A percentile compares a stretch with the other conserved stretches of the same genome.
phyloP scores from a whole-genome alignment of 2,113 vertebrate species.

The Elachura formosa region DNA sequence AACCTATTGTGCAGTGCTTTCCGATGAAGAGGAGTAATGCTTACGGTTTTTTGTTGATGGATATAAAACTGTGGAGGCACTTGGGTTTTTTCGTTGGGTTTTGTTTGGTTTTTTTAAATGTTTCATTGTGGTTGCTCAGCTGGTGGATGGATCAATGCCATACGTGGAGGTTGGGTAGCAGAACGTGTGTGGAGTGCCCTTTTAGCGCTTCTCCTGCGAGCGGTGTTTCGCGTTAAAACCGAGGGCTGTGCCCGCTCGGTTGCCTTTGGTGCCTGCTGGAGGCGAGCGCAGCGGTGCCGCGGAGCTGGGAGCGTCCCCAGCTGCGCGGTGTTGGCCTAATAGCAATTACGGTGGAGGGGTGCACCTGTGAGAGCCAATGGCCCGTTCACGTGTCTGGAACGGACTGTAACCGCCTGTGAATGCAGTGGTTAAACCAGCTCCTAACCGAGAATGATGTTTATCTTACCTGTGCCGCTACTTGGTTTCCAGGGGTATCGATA shows the following conservation, averaged over 20 bases:
- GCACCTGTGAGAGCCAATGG: neutral
- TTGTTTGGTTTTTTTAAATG: neutral
- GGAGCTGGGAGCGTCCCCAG: neutral
- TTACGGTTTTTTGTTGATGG: neutral
- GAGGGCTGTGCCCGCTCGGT: accelerated
- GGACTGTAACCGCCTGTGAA: too few relatives aligned
- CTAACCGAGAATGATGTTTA: accelerated
- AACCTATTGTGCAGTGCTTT: neutral
- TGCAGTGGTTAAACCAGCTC: too few relatives aligned
- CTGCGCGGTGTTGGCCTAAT: neutral
- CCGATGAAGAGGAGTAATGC: neutral
- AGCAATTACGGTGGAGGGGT: neutral
- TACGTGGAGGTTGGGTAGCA: too few relatives aligned
- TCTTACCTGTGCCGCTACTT: neutral
- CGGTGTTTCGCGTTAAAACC: neutral
- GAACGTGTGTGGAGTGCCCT: accelerated
- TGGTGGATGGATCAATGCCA: neutral
- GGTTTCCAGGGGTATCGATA: neutral
- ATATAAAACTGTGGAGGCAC: neutral
- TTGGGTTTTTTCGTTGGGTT: neutral
- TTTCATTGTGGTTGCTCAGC: neutral
- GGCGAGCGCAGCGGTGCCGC: neutral
- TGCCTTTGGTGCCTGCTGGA: neutral
- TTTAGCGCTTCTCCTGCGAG: neutral
- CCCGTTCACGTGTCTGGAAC: too few relatives aligned